Conservation (phyloP, 2,797 vertebrate species). For the Ambastaia sidthimunki region DNA sequence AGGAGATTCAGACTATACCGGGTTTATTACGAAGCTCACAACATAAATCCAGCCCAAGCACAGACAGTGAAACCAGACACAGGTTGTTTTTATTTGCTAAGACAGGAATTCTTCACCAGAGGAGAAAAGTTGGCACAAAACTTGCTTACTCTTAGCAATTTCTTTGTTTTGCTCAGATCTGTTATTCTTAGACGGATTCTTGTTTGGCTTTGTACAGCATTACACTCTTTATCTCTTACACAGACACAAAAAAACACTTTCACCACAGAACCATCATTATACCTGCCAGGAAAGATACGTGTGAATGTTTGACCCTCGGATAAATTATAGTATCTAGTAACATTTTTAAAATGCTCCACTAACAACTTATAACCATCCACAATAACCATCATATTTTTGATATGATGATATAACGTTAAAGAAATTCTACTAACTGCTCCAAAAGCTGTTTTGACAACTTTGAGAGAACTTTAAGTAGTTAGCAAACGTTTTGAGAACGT, state of each 20-base stretch:
- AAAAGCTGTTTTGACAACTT: too few species aligned
- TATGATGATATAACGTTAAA: too few species aligned
- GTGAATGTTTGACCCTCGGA: conserved; percentile 19
- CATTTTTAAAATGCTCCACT: too few species aligned
- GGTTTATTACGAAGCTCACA: conserved; percentile 5
- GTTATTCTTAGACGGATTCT: not conserved
- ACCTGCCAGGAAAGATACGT: not conserved
- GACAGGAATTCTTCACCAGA: not conserved
- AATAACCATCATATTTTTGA: too few species aligned
- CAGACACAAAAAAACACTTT: conserved; percentile 12
- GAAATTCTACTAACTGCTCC: too few species aligned
- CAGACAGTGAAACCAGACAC: conserved; percentile 10
- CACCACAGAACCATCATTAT: not conserved
- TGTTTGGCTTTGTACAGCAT: conserved; percentile 28
- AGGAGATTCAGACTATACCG: not conserved
- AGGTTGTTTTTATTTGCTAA: not conserved
- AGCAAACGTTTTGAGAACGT: too few species aligned
- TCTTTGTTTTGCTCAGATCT: conserved; percentile 5
- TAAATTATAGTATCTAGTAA: not conserved
- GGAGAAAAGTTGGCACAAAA: not conserved
- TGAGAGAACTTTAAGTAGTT: too few species aligned
- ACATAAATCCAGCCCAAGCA: conserved; percentile 20
- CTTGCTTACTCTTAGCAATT: conserved; percentile 17
- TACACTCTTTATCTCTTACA: conserved; percentile 2
- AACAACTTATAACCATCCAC: too few species aligned